These are phyloP conservation scores for Petrolisthes cinctipes DNA, from an alignment of 2,888 invertebrate genomes.

Conservation along the genomic window DNA sequence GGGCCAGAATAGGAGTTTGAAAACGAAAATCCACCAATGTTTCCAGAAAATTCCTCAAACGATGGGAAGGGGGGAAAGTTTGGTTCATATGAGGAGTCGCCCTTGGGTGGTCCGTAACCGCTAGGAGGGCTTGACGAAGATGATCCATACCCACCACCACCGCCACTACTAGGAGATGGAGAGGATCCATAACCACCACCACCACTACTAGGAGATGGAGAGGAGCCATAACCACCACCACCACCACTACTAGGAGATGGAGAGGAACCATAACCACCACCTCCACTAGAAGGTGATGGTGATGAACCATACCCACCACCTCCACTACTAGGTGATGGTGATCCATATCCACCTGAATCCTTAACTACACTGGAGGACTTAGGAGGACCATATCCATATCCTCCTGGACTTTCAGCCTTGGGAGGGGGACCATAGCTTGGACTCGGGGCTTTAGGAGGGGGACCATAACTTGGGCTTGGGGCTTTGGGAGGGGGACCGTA, in stretches of 20 bases:
- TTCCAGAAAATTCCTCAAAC: conserved; percentile 25
- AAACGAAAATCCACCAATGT: neutral
- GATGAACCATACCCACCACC: conserved; percentile 10
- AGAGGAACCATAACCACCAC: neutral
- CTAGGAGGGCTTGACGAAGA: neutral
- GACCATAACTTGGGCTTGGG: conserved; percentile 27
- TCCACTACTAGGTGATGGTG: neutral
- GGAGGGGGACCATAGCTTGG: conserved; percentile 39
- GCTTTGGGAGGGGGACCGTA: conserved; percentile 4
- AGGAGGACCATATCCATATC: conserved; percentile 25
- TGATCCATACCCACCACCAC: neutral
- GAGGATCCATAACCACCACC: neutral
- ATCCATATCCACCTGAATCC: conserved; percentile 26
- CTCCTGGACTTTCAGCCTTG: neutral
- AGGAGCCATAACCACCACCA: neutral
- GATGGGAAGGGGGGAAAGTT: conserved; percentile 41
- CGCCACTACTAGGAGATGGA: neutral
- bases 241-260: neutral
- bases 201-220: neutral
- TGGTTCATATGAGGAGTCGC: conserved; percentile 30
- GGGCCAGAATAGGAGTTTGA: conserved; percentile 21
- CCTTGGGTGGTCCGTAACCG: conserved; percentile 40
- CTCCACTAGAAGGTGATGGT: too few relatives aligned
- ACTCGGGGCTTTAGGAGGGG: conserved; percentile 21
- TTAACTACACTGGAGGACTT: conserved; percentile 36